Conservation (phyloP, 2,888 invertebrate species). For the Argyresthia albistria region DNA sequence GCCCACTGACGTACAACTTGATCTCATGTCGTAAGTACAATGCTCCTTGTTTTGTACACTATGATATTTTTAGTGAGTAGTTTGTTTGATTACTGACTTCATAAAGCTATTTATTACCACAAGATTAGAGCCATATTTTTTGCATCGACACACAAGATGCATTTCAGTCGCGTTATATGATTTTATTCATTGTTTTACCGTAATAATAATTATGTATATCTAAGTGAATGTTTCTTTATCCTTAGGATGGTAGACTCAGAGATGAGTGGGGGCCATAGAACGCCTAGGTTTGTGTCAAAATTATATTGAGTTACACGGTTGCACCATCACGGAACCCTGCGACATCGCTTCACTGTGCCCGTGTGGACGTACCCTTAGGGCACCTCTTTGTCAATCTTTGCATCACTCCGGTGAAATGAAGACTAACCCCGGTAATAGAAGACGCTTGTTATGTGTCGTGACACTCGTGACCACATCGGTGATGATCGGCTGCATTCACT, state of each 20-base stretch:
- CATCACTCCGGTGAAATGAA: too few relatives aligned
- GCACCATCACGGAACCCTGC: slow-evolving; percentile 30
- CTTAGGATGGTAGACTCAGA: slow-evolving; percentile 78
- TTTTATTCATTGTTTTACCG: too few relatives aligned
- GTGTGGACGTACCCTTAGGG: not conserved
- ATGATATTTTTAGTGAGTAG: not conserved
- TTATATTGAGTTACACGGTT: slow-evolving; percentile 61
- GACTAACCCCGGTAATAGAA: too few relatives aligned
- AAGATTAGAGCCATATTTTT: too few relatives aligned
- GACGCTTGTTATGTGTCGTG: too few relatives aligned
- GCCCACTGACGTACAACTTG: slow-evolving; percentile 83
- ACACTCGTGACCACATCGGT: too few relatives aligned
- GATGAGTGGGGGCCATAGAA: slow-evolving; percentile 77
- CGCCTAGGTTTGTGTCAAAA: slow-evolving; percentile 77
- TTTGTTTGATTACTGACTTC: too few relatives aligned
- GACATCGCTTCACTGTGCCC: slow-evolving; percentile 11
- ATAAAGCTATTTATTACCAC: too few relatives aligned
- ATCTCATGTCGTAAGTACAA: slow-evolving; percentile 75
- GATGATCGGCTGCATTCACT: too few relatives aligned
- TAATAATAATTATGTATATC: not conserved
- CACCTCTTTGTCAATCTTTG: too few relatives aligned
- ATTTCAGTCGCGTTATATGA: too few relatives aligned
- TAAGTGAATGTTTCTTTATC: slow-evolving; percentile 40
- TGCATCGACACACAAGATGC: too few relatives aligned
- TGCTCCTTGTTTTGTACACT: not conserved